Evolutionary conservation across 2,113 vertebrate species (phyloP), one percentile per base, ranked within the genome.

Genomic region (Saguinus imperator): DNA sequence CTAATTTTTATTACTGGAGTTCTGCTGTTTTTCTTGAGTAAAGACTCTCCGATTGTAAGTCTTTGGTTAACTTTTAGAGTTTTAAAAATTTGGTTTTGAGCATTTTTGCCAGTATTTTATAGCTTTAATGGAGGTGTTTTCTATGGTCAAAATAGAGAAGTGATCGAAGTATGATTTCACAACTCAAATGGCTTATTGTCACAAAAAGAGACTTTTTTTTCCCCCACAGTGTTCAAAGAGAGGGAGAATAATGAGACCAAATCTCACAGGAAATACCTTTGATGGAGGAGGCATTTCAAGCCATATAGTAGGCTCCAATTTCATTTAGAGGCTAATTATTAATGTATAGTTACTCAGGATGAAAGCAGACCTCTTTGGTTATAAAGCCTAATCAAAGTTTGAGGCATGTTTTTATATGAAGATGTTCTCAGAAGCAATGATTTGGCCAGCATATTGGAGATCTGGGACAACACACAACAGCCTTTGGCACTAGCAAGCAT

Each of bases 401-500:
- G 50, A 80, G 50, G 20, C 20, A n/a, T 12, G 52, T 0, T 21
- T 80, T 80, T 12, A 32, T n/a, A 80, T 35, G 77, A n/a, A 10
- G 18, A n/a, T 20, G 20, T 80, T 55, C 32, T 80, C 5, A 25
- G 45, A 50, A 35, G 8, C 18, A 2, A 79, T 17, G 27, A 43
- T 35, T 55, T 55, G 35, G 21, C 32, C 50, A 80, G n/a, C 77
- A 21, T 20, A 12, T 20, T 7, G 32, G 77, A 80, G 50, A 55
- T 55, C 50, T n/a, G 11, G 18, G 6, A 55, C 11, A 32, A 35
- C 20, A n/a, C 17, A 6, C 35, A n/a, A 23, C 10, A 21, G 55
- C 50, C 3, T 35, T 80, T 21, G 20, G 10, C 2, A 18, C 48
- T 23, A n/a, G 11, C 0, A 3, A n/a, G 9, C 3, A 25, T 6